Base-by-base conservation (phyloP, 2,797 vertebrate genomes). In the Chromobotia macracanthus region DNA sequence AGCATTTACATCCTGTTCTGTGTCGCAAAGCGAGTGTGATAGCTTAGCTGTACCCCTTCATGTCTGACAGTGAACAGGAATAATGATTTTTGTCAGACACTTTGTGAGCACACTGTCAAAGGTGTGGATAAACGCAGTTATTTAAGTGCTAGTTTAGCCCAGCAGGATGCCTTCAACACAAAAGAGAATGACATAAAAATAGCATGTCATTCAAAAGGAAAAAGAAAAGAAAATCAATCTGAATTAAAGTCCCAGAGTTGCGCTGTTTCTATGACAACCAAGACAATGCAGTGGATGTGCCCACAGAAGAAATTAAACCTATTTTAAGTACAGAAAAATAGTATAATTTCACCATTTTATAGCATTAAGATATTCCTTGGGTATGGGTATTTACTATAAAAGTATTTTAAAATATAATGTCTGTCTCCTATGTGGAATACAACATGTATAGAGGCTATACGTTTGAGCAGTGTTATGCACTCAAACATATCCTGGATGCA, bases 61-160 rank as follows among this genome's bases (percentile, higher is more conserved):
- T 50, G 71, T 61, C 51, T 61, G 28, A 53, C 38, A 51, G 61
- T 38, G 48, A 70, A n/a, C n/a, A n/a, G 25, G 38, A 53, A 63
- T 48, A 18, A 70, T 19, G 25, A 31, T 58, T 60, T 71, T 46
- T 63, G 61, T 64, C 21, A 3, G 16, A 12, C 38, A 71, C 21
- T 76, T 75, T 69, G 50, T 41, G 46, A 70, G 41, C 31, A 0
- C 7, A 10, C 68, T 44, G 21, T 72, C 48, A 78, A 65, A 79
- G 68, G 77, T 79, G 60, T 63, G 38, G 48, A 79, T 79, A 65
- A 79, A 72, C 2, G 48, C 69, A 64, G 77, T 72, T 31, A 79
- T 79, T 72, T 64, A 79, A 65, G 77, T 53, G 63, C 63, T 53
- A 56, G 44, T 67, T 61, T 51, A 35, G 25, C 68, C 58, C 60